Base-by-base conservation (phyloP, 2,888 invertebrate species). In the Euzetes globulus region DNA sequence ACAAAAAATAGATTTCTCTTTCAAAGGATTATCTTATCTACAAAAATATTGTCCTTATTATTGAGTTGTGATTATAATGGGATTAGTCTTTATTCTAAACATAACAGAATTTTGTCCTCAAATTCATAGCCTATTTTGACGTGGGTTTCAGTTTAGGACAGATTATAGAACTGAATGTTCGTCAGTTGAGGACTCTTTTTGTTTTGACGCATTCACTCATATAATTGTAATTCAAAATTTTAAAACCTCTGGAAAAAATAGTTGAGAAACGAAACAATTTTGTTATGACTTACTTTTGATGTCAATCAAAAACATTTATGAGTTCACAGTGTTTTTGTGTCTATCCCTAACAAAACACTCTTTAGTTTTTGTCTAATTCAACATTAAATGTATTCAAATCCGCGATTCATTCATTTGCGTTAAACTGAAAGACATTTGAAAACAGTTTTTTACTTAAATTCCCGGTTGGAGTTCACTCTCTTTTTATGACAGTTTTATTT, bases 291-390 rank as follows among this genome's bases (percentile, higher is more conserved):
- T 58, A 25, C 25, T 60, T 60, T 19, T 9, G 27, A 6, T 27
- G 60, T 60, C 33, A 60, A 7, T 60, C 60, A 29, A 60, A 60
- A 27, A 33, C 33, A 60, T 27, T 60, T 27, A 60, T 60, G 15
- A 58, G 15, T 58, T 58, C 15, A 58, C 22, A 15, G 60, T 71
- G n/a, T 47, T 25, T n/a, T 45, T 47, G 15, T n/a, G 37, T 15
- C 33, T 55, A 5, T n/a, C 22, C 27, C 13, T 41, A 11, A 55
- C n/a, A 55, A 27, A 1, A 17, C 33, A 13, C 13, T 60, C 13
- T 3, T 19, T 3, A 3, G 3, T 60, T 60, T 33, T 60, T 25
- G 4, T 9, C 13, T 60, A 19, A 19, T n/a, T 52, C 7, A 5
- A 17, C 13, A 27, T 27, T 27, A 13, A 60, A 60, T 33, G 60